Conservation (phyloP, 2,113 vertebrate genomes). For the Xyliphius kryptos region DNA sequence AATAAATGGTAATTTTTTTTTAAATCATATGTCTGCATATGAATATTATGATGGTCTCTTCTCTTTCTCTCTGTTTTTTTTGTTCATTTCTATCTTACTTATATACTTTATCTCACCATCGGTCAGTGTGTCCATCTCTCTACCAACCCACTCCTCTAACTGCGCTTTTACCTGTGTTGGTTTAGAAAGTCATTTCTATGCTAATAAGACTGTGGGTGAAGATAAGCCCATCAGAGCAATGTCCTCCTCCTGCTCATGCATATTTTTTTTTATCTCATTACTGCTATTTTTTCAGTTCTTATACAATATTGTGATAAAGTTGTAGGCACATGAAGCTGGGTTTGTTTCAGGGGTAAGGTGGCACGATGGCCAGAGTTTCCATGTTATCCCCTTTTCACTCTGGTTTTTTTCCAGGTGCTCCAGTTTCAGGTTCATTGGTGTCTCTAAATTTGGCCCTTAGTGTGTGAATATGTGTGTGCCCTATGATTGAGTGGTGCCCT, state of each 20-base stretch:
- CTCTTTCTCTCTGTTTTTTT: constrained; percentile 1
- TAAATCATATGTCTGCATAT: not conserved
- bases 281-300: constrained; percentile 46
- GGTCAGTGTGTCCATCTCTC: constrained; percentile 33
- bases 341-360: too few species aligned
- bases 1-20: not conserved
- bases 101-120: not conserved
- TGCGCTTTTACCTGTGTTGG: constrained; percentile 35
- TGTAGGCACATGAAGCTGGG: too few species aligned
- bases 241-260: constrained; percentile 53
- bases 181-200: constrained; percentile 71
- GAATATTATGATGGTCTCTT: not conserved
- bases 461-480: too few species aligned
- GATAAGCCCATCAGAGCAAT: constrained; percentile 60
- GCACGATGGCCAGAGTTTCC: too few species aligned
- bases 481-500: too few species aligned
- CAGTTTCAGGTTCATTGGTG: too few species aligned
- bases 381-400: too few species aligned
- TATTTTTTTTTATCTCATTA: constrained; percentile 53
- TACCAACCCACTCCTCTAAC: constrained; percentile 29
- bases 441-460: too few species aligned
- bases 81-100: constrained; percentile 18
- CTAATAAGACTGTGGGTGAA: constrained; percentile 68
- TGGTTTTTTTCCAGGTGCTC: too few species aligned
- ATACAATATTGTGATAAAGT: too few species aligned